Evolutionary conservation across 2,797 vertebrate species (phyloP).

Genomic region (Alfaro cultratus): DNA sequence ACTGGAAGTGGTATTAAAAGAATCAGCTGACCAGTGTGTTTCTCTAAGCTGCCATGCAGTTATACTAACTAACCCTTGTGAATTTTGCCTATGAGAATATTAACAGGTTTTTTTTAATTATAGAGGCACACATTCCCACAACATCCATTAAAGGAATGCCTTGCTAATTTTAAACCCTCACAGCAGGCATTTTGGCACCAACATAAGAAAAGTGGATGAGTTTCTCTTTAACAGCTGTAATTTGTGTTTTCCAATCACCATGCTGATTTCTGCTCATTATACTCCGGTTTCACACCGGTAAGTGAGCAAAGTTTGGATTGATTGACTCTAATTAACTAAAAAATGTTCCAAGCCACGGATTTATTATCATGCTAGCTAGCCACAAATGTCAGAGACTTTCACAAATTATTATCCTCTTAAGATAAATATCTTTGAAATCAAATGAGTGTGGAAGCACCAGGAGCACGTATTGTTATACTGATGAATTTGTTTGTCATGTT

Average conservation of each 20-base stretch:
- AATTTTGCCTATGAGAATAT: slow-evolving; percentile 67
- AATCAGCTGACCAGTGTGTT: slow-evolving; percentile 39
- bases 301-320: slow-evolving; percentile 99
- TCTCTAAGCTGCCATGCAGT: slow-evolving; percentile 45
- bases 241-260: slow-evolving; percentile 99
- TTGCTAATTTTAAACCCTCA: slow-evolving; percentile 84
- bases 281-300: slow-evolving; percentile 99
- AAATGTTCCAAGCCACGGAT: slow-evolving; percentile 99
- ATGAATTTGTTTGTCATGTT: slow-evolving; percentile 83
- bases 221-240: slow-evolving; percentile 92
- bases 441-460: slow-evolving; percentile 82
- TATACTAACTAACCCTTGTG: slow-evolving; percentile 49
- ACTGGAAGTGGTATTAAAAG: neutral
- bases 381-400: slow-evolving; percentile 93
- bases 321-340: slow-evolving; percentile 99
- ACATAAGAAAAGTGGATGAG: slow-evolving; percentile 83
- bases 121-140: slow-evolving; percentile 69
- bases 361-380: slow-evolving; percentile 99
- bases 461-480: slow-evolving; percentile 82
- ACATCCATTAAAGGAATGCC: slow-evolving; percentile 82
- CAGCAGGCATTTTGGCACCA: slow-evolving; percentile 83
- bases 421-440: slow-evolving; percentile 87
- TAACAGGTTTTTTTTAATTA: slow-evolving; percentile 76
- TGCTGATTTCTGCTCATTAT: slow-evolving; percentile 99
- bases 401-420: slow-evolving; percentile 90